Evolutionary conservation across 2,113 vertebrate species (phyloP), one percentile per base, ranked within the genome.

Genomic region (Sigmodon hispidus): DNA sequence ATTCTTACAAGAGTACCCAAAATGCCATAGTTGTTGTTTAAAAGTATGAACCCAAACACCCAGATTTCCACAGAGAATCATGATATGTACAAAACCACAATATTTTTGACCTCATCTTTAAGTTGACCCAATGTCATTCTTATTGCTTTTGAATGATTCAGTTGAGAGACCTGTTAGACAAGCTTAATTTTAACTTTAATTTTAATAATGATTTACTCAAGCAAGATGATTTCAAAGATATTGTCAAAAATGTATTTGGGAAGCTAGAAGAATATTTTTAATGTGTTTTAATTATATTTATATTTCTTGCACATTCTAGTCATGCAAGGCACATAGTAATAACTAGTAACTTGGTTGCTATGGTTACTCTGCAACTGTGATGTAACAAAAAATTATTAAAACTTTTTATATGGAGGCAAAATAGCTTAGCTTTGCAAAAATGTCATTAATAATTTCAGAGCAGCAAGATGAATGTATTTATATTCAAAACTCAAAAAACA

Each of bases 381-480:
- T 97, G 43, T 85, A 96, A 97, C 96, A 97, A 98, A 98, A 96
- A 89, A 96, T 90, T 96, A 96, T 94, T 92, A 93, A 94, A 12
- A 73, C 55, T 95, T 97, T 96, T 94, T 65, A 88, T 96, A 93
- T 86, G 93, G 70, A 96, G 22, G 88, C 50, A 96, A 93, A 94
- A 92, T 7, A 93, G 93, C 90, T 95, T 93, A 96, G 86, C 55
- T 94, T 95, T 92, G 94, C 94, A 94, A 95, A 95, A 96, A 63
- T 94, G 67, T 87, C 96, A 95, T 95, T 97, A 97, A 95, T 70
- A 96, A 96, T 95, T 97, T 81, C 69, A 95, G 75, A 61, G 72
- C 26, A 91, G 48, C 52, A 96, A 95, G 96, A 98, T 96, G 63
- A 97, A 87, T 92, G 29, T 63, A 95, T 86, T 91, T 93, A 96